Base-by-base conservation (phyloP, 2,797 vertebrate genomes). In the Pagetopsis macropterus region DNA sequence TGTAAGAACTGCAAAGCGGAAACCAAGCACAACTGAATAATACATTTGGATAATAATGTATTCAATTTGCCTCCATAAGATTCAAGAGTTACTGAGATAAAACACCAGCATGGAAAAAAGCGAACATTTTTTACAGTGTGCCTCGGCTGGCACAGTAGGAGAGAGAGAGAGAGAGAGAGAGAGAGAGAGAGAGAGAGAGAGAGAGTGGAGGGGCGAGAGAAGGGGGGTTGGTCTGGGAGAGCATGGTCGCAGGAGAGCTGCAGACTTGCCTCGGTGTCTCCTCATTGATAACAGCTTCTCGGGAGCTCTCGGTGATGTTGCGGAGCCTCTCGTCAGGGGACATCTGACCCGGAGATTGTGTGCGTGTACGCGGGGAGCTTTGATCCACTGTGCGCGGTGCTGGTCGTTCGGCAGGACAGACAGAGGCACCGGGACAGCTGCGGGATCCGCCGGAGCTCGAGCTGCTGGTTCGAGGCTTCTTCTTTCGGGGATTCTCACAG, bases 321-420 rank as follows among this genome's bases (percentile, higher is more conserved):
- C 61, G 84, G 54, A 76, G 84, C 76, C 49, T 61, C 68, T 66
- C 54, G 81, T 78, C 70, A 14, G 72, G 74, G 31, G 17, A 78
- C 75, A 33, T 56, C 33, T 43, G 8, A 51, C 62, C 68, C 65
- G 73, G 52, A 54, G 54, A 55, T 1, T 1, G 65, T 11, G 73
- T n/a, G 76, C 37, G 57, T 88, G 89, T 87, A 56, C 54, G 87
- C 82, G 90, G 85, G 89, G 86, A 85, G 91, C 90, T 88, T 90
- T 33, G 55, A 65, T 75, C 50, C 3, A 51, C 11, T 48, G 69
- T 41, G 40, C 58, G 61, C 14, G 59, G 41, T 15, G 19, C 9
- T 6, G 31, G 61, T 27, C 56, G 33, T 6, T 66, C 61, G 14
- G 14, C 51, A 3, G 58, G 50, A 37, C 55, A 73, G 59, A 31